These are phyloP conservation scores for Lytechinus variegatus DNA, from an alignment of 35 echinoderm and acorn worm species.

Conservation along the genomic window DNA sequence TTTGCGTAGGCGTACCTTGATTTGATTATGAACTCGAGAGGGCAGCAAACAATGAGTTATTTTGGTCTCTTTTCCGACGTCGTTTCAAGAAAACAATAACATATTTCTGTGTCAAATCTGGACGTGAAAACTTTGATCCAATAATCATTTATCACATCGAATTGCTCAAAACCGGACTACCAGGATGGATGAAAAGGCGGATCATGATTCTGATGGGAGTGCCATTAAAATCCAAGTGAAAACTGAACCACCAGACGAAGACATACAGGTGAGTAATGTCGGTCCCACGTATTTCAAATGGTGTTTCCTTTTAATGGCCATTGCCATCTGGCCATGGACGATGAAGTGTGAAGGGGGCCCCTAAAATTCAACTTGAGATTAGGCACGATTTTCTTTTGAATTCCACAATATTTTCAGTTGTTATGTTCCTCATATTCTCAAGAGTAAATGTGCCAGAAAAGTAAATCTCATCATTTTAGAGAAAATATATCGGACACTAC, in stretches of 20 bases:
- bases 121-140: background rate
- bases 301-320: background rate
- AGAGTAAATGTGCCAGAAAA: no score
- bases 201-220: slow-evolving; percentile 27
- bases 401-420: background rate
- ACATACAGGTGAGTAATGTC: slow-evolving; percentile 61
- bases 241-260: slow-evolving; percentile 72
- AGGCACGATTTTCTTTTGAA: background rate
- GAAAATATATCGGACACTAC: no score
- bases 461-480: no score
- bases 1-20: no score
- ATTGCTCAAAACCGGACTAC: background rate
- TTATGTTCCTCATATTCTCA: no score
- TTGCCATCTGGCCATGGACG: no score
- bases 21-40: background rate
- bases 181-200: slow-evolving; percentile 22
- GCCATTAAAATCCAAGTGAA: slow-evolving; percentile 55
- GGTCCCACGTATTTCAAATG: background rate
- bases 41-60: slow-evolving; percentile 35
- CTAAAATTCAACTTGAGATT: background rate
- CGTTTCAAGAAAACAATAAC: slow-evolving; percentile 17
- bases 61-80: slow-evolving; percentile 27
- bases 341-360: no score
- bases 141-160: background rate
- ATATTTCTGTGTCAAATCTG: slow-evolving; percentile 33